Conservation (phyloP, 2,797 vertebrate species). For the Hylomyscus alleni region DNA sequence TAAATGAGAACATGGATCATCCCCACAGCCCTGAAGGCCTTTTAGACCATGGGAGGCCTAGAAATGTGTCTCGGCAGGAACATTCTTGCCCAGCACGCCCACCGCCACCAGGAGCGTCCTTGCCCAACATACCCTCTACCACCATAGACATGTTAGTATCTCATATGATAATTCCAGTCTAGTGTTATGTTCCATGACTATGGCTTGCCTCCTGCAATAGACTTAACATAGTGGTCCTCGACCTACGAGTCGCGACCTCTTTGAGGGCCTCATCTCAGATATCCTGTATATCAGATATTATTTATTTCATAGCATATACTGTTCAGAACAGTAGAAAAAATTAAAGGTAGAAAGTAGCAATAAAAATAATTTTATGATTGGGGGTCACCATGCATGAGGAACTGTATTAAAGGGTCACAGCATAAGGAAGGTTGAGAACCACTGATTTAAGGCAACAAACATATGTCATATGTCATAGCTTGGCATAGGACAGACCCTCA, state of each 20-base stretch:
- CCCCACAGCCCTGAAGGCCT: not conserved
- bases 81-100: too few relatives aligned
- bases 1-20: rapidly evolving
- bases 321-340: not conserved
- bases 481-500: not conserved
- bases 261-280: not conserved
- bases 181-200: too few relatives aligned
- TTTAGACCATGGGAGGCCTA: not conserved
- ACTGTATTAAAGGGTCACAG: not conserved
- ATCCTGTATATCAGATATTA: not conserved
- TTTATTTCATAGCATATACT: not conserved
- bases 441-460: not conserved
- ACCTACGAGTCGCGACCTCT: not conserved
- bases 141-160: not conserved
- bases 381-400: not conserved
- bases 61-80: not conserved
- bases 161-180: not conserved
- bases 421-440: not conserved
- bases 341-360: not conserved
- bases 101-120: not conserved
- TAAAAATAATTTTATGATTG: not conserved
- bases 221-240: not conserved
- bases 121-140: not conserved
- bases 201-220: not conserved
- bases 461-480: not conserved